Conservation (phyloP, 2,888 invertebrate species). For the Tortrix viridana region DNA sequence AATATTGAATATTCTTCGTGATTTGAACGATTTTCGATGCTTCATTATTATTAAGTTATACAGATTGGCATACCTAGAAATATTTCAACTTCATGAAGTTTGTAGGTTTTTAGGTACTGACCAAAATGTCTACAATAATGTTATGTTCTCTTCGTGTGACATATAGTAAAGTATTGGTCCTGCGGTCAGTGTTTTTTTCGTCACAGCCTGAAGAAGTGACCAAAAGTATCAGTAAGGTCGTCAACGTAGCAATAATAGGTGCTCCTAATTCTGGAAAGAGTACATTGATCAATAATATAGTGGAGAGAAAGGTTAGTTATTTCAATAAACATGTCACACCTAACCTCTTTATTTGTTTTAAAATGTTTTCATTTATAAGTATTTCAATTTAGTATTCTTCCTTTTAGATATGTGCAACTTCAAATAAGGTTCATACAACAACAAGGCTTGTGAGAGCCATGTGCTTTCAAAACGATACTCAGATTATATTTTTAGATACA, state of each 20-base stretch:
- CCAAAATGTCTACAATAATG: constrained; percentile 47
- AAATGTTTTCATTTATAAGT: constrained; percentile 15
- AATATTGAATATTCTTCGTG: too few relatives aligned
- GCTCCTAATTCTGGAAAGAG: constrained; percentile 98
- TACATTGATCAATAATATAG: constrained; percentile 94
- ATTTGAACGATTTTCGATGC: too few relatives aligned
- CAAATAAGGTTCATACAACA: constrained; percentile 96
- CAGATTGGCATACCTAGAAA: too few relatives aligned
- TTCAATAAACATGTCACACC: too few relatives aligned
- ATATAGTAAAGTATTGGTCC: constrained; percentile 45
- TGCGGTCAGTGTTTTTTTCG: constrained; percentile 59
- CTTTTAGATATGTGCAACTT: constrained; percentile 93
- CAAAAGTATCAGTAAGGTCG: constrained; percentile 65
- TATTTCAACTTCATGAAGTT: too few relatives aligned
- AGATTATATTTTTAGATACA: constrained; percentile 96
- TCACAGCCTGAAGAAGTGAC: constrained; percentile 61
- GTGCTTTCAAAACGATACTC: constrained; percentile 89
- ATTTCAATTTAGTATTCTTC: constrained; percentile 25
- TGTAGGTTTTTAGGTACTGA: background rate
- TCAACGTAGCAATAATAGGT: constrained; percentile 94
- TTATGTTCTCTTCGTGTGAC: constrained; percentile 45
- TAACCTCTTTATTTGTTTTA: constrained; percentile 2
- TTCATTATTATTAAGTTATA: too few relatives aligned
- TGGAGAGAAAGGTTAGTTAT: constrained; percentile 87
- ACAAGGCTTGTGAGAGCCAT: constrained; percentile 89